A percentile compares a stretch with the other conserved stretches of the same genome.
These are phyloP conservation scores for Lynx canadensis DNA, from an alignment of 2,113 vertebrate species.

Conservation along the genomic window DNA sequence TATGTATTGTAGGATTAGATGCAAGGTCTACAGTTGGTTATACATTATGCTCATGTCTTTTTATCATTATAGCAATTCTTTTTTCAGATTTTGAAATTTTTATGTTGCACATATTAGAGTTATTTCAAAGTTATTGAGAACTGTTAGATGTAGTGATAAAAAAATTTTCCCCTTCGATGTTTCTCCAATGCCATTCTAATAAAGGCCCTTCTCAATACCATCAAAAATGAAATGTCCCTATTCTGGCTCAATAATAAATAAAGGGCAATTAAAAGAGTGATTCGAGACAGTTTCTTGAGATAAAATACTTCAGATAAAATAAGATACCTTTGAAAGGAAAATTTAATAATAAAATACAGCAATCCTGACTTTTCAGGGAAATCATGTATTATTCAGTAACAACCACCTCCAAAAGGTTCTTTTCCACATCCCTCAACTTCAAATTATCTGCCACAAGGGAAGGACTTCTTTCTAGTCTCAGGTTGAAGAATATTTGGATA, in stretches of 20 bases:
- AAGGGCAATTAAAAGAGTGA: conserved; percentile 48
- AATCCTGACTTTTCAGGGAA: conserved; percentile 16
- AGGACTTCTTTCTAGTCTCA: neutral
- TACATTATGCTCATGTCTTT: neutral
- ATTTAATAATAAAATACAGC: conserved; percentile 44
- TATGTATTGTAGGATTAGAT: neutral
- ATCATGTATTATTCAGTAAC: neutral
- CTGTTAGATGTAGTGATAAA: neutral
- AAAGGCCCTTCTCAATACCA: neutral
- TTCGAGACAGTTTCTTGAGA: conserved; percentile 35
- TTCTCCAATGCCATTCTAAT: neutral
- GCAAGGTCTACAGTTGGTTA: neutral
- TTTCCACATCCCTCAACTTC: neutral
- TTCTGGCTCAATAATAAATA: conserved; percentile 45
- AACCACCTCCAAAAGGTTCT: neutral
- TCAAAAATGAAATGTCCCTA: neutral
- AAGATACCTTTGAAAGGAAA: conserved; percentile 34
- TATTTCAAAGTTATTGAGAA: conserved; percentile 51
- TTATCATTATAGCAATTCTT: neutral
- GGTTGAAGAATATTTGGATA: neutral
- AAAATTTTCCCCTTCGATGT: neutral
- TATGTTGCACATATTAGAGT: neutral
- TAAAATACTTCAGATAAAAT: conserved; percentile 44
- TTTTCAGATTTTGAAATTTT: conserved; percentile 23
- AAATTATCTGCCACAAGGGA: neutral